phyloP scores from a whole-genome alignment of 2,113 vertebrate genomes.

The Larimichthys polyactis region DNA sequence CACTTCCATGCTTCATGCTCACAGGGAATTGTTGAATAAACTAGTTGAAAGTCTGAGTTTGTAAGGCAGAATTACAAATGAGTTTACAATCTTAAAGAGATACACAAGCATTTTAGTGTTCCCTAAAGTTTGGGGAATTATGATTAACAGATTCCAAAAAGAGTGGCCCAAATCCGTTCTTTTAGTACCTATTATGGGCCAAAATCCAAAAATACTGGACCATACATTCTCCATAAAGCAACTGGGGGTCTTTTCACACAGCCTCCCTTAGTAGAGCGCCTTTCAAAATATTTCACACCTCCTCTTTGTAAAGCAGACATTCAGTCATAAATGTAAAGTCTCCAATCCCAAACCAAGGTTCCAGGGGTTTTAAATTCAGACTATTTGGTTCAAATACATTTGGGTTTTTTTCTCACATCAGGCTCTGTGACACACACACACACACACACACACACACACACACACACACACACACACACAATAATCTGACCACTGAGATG shows the following conservation, averaged over 20 bases:
- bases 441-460: no score
- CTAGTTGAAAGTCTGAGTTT: conserved; percentile 2
- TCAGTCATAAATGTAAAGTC: background rate
- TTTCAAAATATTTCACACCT: background rate
- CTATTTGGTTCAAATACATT: background rate
- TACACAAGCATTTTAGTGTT: background rate
- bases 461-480: background rate
- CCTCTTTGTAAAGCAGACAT: background rate
- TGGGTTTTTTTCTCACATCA: background rate
- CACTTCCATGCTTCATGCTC: background rate
- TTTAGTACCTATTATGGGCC: background rate
- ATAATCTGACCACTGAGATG: background rate
- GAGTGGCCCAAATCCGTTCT: background rate
- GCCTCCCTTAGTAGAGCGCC: background rate
- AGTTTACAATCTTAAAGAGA: background rate
- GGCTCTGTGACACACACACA: background rate
- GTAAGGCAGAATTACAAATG: background rate
- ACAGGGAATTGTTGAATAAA: background rate
- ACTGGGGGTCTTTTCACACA: background rate
- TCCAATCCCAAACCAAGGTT: background rate
- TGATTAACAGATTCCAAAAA: background rate
- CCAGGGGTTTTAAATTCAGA: background rate
- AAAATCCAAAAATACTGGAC: background rate
- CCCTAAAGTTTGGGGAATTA: background rate
- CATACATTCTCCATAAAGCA: background rate